These are phyloP conservation scores for Ptychodera flava DNA, from an alignment of 35 echinoderm and acorn worm genomes.

Conservation along the genomic window DNA sequence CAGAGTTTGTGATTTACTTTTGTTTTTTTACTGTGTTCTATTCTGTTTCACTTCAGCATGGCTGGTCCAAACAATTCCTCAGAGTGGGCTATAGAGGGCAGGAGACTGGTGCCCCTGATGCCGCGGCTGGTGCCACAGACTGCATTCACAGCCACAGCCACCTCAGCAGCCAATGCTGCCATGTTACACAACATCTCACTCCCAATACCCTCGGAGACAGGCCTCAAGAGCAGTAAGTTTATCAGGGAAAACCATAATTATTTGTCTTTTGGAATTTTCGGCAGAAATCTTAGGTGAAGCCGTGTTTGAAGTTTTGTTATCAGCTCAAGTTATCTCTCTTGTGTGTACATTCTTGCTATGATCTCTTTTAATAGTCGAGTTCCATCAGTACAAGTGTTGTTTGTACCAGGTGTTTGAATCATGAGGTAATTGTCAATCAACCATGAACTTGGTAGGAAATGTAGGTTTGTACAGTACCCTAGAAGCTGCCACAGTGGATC, in stretches of 20 bases:
- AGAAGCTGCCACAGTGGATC: too few species aligned
- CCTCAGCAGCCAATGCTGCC: conserved; percentile 56
- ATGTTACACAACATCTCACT: conserved; percentile 45
- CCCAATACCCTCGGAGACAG: conserved; percentile 34
- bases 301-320: too few species aligned
- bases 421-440: too few species aligned
- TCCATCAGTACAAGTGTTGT: too few species aligned
- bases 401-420: too few species aligned
- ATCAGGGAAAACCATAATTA: too few species aligned
- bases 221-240: conserved; percentile 51
- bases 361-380: not conserved
- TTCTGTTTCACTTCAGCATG: not conserved
- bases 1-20: too few species aligned
- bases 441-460: too few species aligned
- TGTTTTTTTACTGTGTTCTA: too few species aligned
- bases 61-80: conserved; percentile 14
- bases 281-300: too few species aligned
- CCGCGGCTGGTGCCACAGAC: conserved; percentile 85
- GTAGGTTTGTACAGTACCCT: too few species aligned
- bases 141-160: conserved; percentile 61
- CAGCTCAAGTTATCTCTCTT: not conserved
- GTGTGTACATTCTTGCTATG: not conserved
- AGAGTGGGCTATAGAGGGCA: conserved; percentile 91
- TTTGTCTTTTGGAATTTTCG: too few species aligned
- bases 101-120: conserved; percentile 66